Percentiles rank a stretch among this genome's conserved stretches.
Evolutionary conservation across 2,797 vertebrate species (phyloP).

Genomic region (Erethizon dorsatum): DNA sequence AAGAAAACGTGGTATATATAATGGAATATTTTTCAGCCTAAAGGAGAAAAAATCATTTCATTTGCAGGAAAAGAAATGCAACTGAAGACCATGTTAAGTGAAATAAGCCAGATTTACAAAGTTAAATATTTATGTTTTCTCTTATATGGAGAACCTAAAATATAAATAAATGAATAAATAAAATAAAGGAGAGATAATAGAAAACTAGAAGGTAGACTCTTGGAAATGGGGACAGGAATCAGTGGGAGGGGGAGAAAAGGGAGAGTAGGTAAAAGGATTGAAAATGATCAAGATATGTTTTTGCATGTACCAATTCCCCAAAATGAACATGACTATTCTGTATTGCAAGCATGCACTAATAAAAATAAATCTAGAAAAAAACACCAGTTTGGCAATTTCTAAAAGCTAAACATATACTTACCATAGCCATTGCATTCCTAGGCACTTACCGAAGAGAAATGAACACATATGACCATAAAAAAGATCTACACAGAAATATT

Average conservation of each 20-base stretch:
- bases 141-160: neutral
- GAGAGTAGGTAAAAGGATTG: neutral
- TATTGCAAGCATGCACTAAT: neutral
- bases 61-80: neutral
- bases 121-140: neutral
- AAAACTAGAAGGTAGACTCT: neutral
- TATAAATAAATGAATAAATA: neutral
- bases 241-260: neutral
- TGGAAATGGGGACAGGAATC: neutral
- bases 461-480: neutral
- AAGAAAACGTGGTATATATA: neutral
- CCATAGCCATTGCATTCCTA: neutral
- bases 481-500: neutral
- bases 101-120: neutral
- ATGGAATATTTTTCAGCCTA: neutral
- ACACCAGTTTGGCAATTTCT: neutral
- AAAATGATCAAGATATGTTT: neutral
- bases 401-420: neutral
- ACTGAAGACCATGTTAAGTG: neutral
- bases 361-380: neutral
- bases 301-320: neutral
- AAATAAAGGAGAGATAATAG: neutral
- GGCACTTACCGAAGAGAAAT: neutral
- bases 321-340: neutral
- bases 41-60: neutral